A percentile compares a stretch with the other conserved stretches of the same genome.
These are phyloP conservation scores for Penaeus monodon DNA, from an alignment of 2,888 invertebrate species.

Conservation along the genomic window DNA sequence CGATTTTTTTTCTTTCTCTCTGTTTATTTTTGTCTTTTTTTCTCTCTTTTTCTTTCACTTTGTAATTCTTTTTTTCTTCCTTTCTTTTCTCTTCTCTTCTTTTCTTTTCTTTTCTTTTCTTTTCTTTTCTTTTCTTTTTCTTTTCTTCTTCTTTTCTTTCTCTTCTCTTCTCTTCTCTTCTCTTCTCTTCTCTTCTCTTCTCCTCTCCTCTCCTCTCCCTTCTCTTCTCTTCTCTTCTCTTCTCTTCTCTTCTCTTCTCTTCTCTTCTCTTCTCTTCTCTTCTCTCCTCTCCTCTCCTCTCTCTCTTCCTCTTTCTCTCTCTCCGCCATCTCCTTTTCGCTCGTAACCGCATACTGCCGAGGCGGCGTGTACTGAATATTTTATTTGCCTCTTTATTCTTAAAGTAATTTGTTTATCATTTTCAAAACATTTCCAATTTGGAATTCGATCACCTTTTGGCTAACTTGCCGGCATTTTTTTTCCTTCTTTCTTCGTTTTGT, in stretches of 20 bases:
- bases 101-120: neutral
- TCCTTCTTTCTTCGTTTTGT: neutral
- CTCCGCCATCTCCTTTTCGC: neutral
- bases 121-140: neutral
- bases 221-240: neutral
- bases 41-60: neutral
- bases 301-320: neutral
- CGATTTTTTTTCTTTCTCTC: neutral
- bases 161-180: neutral
- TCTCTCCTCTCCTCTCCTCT: neutral
- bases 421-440: too few relatives aligned
- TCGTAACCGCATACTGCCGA: neutral
- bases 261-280: neutral
- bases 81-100: neutral
- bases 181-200: neutral
- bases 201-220: too few relatives aligned
- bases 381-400: neutral
- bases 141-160: neutral
- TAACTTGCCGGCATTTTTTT: neutral
- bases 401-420: too few relatives aligned
- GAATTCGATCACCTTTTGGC: too few relatives aligned
- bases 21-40: neutral
- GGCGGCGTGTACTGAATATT: neutral
- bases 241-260: neutral
- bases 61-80: neutral